Percentiles rank a stretch among this genome's conserved stretches.
phyloP scores from a whole-genome alignment of 1,140 invertebrate genomes.

The Chymomyza costata region DNA sequence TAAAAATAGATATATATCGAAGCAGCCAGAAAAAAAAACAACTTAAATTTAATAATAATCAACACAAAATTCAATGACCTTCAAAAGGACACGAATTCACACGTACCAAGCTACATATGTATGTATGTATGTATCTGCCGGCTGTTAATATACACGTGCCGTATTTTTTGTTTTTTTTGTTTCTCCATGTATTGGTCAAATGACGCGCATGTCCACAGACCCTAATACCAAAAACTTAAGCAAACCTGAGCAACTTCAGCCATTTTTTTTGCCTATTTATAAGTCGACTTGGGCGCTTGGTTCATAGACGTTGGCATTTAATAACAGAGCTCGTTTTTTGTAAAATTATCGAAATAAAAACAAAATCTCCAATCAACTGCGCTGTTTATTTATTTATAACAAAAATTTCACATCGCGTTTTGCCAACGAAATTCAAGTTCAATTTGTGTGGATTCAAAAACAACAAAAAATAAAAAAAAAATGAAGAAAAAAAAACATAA shows the following conservation, averaged over 20 bases:
- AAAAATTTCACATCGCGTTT: constrained; percentile 15
- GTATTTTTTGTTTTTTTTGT: background rate
- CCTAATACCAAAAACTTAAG: background rate
- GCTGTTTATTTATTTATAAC: background rate
- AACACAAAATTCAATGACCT: constrained; percentile 57
- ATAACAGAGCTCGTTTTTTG: constrained; percentile 20
- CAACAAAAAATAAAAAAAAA: constrained; percentile 17
- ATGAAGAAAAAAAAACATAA: constrained; percentile 39
- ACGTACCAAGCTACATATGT: background rate
- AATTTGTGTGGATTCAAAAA: no score
- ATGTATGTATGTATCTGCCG: constrained; percentile 5
- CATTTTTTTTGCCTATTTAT: background rate
- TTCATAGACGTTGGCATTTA: constrained; percentile 66
- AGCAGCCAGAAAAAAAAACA: constrained; percentile 45
- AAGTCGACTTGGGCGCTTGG: background rate
- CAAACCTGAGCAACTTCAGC: background rate
- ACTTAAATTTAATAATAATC: constrained; percentile 27
- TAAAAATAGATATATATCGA: constrained; percentile 24
- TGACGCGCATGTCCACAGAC: constrained; percentile 6
- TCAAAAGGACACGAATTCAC: constrained; percentile 64
- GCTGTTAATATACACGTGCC: no score
- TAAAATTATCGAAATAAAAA: constrained; percentile 18
- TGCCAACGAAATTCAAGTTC: constrained; percentile 61
- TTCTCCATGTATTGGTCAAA: background rate
- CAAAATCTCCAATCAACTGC: constrained; percentile 2